Evolutionary conservation across 1,140 invertebrate genomes (phyloP).

Genomic region (Drosophila grimshawi): DNA sequence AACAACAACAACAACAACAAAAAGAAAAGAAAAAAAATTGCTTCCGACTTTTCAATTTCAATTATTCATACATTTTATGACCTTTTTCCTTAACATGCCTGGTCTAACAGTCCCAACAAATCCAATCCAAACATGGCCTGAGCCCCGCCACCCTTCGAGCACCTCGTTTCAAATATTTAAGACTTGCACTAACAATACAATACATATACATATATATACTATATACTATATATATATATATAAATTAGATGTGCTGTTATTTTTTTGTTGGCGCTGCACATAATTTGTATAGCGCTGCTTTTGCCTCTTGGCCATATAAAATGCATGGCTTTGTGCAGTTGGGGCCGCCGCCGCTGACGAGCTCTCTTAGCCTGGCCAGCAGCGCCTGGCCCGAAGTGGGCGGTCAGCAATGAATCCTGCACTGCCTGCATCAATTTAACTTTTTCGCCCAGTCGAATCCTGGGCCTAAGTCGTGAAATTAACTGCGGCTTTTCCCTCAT

Average conservation of each 20-base stretch:
- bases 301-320: conserved; percentile 57
- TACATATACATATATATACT: conserved; percentile 43
- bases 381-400: conserved; percentile 53
- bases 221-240: conserved; percentile 27
- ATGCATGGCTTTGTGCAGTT: conserved; percentile 72
- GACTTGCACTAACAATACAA: conserved; percentile 68
- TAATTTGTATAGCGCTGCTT: conserved; percentile 66
- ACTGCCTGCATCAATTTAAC: conserved; percentile 70
- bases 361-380: conserved; percentile 9
- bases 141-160: conserved; percentile 13
- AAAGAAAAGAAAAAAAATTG: conserved; percentile 42
- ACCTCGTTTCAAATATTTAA: conserved; percentile 79
- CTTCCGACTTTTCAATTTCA: conserved; percentile 82
- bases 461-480: conserved; percentile 40
- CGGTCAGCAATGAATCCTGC: conserved; percentile 53
- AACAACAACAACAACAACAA: neutral
- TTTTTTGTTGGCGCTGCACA: conserved; percentile 57
- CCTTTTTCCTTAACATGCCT: conserved; percentile 76
- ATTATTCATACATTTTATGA: conserved; percentile 82
- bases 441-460: conserved; percentile 14
- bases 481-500: conserved; percentile 42
- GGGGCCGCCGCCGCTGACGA: conserved; percentile 38
- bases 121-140: conserved; percentile 35
- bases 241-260: conserved; percentile 23
- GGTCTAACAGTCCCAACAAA: conserved; percentile 41